Evolutionary conservation across 2,888 invertebrate genomes (phyloP).

Genomic region (Torymus tubicola): DNA sequence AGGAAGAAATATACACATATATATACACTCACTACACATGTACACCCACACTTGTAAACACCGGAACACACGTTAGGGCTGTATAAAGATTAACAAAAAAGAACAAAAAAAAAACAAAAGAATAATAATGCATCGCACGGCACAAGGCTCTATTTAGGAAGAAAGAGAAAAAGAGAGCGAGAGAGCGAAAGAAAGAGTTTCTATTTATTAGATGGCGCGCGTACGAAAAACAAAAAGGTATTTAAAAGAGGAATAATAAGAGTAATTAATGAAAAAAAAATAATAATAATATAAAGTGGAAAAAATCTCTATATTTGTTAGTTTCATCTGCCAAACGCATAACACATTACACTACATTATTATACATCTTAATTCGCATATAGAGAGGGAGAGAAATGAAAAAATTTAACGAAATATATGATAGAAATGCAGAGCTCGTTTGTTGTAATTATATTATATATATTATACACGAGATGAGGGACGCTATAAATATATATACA

Average conservation of each 20-base stretch:
- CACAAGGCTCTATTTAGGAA: slow-evolving; percentile 36
- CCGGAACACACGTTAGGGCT: slow-evolving; percentile 18
- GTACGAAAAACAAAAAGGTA: slow-evolving; percentile 13
- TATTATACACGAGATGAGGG: slow-evolving; percentile 30
- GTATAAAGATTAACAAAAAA: slow-evolving; percentile 26
- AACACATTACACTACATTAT: slow-evolving; percentile 33
- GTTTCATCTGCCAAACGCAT: slow-evolving; percentile 57
- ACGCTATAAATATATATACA: slow-evolving; percentile 11
- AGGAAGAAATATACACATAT: no score
- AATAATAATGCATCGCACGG: slow-evolving; percentile 37
- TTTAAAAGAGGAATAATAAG: slow-evolving; percentile 10
- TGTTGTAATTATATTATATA: slow-evolving; percentile 47
- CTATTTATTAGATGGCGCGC: slow-evolving; percentile 50
- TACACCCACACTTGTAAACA: not conserved
- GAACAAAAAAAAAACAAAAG: no score
- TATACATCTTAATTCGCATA: slow-evolving; percentile 39
- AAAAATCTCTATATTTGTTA: slow-evolving; percentile 56
- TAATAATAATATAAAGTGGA: slow-evolving; percentile 49
- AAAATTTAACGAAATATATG: slow-evolving; percentile 32
- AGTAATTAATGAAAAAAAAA: slow-evolving; percentile 54
- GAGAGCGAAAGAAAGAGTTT: slow-evolving; percentile 46
- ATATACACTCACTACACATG: no score
- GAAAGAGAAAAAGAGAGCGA: slow-evolving; percentile 21
- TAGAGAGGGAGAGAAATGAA: slow-evolving; percentile 25
- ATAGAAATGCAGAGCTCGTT: slow-evolving; percentile 40